Evolutionary conservation across 37 sponge, comb jelly and placozoan species (phyloP), one percentile per base, ranked within the genome.

Genomic region (Spongilla lacustris): DNA sequence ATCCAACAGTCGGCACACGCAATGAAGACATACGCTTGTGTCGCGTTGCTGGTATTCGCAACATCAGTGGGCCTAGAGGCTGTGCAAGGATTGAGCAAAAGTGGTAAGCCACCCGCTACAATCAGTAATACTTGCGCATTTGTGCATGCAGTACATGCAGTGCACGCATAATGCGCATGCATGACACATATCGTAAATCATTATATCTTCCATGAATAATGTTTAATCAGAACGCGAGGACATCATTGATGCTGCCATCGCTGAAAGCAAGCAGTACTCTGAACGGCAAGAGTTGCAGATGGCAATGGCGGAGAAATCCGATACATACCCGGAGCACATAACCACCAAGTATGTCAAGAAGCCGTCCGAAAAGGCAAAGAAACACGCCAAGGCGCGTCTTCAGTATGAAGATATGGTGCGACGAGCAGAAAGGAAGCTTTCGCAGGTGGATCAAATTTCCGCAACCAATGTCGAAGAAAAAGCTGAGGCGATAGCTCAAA

Each of bases 381-480:
- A 86, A 33, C 31, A 67, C 25, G 91, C 87, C 23, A 37, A 75
- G 68, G 87, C 87, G 5, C 66, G 81, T 4, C 68, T 79, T 4
- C 31, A 50, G 69, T 79, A 77, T 28, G 84, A 84, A 26, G 74
- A 89, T 31, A 89, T 89, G 84, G 89, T 89, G 6, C 67, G 41
- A 17, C 77, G 66, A 50, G 85, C 89, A 32, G 89, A 89, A 80
- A 89, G 74, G 30, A 84, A 79, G 49, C 36, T 89, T 13, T 50
- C 74, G 37, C 80, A 89, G 50, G 11, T 77, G 74, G 34, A 34
- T 75, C 34, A 74, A 12, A 2, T 5, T 12, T 37, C 73, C 75
- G 4, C 35, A 30, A 74, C 24, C 75, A 36, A 2, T 14, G 69
- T 49, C 8, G 67, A 48, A 29, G 91, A 41, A 22, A 80, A 84